Evolutionary conservation across 2,888 invertebrate genomes (phyloP), one percentile per base, ranked within the genome.

Genomic region (Tigriopus californicus): DNA sequence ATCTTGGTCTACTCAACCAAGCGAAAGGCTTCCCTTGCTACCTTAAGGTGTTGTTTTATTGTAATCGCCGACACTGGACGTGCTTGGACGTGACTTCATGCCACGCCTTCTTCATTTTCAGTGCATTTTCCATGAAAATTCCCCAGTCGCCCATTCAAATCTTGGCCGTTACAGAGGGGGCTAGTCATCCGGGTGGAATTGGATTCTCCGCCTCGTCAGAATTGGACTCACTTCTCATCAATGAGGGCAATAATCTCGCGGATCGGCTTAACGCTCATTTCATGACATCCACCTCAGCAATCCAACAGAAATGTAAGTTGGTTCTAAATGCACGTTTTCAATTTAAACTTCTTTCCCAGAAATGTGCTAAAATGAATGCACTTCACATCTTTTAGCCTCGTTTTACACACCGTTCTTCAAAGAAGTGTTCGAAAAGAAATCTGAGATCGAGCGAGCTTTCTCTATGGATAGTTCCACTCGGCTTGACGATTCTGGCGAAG

Each of bases 381-480:
- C n/a, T n/a, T n/a, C n/a, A n/a, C n/a, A n/a, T n/a, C 62, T 73
- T 74, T 0, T 73, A 89, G 88, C 89, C 68, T 88, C 90, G 40
- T 89, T 90, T 72, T 94, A 89, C 72, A 88, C 87, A 52, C 90
- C 91, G 52, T 94, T 94, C 76, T 87, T 94, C 75, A 89, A 90
- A 70, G 90, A 90, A 71, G 91, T 89, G n/a, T 52, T 90, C 91
- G 90, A 91, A 70, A 85, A 88, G 66, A 90, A 91, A 67, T 88
- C 87, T 33, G 90, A 91, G 74, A 91, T 92, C 59, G 92, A 94
- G 70, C 85, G 87, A 68, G 84, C 90, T 18, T 87, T 87, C 72
- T 83, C 89, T 64, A 80, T 89, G 80, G 88, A 88, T 69, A 85
- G 85, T 67, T 79, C 76, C 1, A 70, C 71, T 8, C 72, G 71